These are phyloP conservation scores for Dipodomys ordii DNA, from an alignment of 2,113 vertebrate genomes.

Conservation along the genomic window DNA sequence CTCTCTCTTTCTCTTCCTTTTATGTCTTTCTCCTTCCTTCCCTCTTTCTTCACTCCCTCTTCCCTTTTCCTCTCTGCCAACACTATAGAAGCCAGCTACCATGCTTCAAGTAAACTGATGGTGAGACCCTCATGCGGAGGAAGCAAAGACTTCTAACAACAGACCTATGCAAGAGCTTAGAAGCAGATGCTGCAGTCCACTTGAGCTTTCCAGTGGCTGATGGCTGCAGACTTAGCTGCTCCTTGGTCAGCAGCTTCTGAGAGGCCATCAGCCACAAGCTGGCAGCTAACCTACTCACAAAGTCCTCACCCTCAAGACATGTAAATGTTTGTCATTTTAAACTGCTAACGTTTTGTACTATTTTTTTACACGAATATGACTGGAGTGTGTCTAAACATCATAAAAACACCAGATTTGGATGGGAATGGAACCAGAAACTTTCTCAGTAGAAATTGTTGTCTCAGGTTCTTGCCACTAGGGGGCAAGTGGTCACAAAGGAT, in stretches of 20 bases:
- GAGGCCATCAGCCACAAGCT: not conserved
- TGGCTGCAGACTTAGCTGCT: not conserved
- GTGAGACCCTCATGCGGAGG: not conserved
- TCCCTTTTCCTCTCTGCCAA: not conserved
- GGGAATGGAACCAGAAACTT: not conserved
- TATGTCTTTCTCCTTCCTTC: no score
- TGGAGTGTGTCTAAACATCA: not conserved
- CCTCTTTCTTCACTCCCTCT: no score
- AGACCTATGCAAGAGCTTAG: not conserved
- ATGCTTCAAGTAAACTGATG: not conserved
- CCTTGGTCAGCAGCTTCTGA: not conserved
- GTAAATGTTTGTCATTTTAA: not conserved
- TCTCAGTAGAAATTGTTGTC: not conserved
- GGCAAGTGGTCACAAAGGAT: conserved; percentile 63
- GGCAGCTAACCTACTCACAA: not conserved
- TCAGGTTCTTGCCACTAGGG: conserved; percentile 70
- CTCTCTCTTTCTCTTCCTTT: not conserved
- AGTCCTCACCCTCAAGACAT: not conserved
- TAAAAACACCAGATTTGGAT: conserved; percentile 38
- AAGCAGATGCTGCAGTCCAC: no score
- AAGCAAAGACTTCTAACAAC: not conserved
- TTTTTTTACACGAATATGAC: not conserved
- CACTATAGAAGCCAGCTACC: not conserved
- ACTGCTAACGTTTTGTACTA: not conserved
- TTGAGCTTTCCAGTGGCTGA: not conserved